Conservation (phyloP, 1,140 invertebrate species). For the Hesperophylax magnus region DNA sequence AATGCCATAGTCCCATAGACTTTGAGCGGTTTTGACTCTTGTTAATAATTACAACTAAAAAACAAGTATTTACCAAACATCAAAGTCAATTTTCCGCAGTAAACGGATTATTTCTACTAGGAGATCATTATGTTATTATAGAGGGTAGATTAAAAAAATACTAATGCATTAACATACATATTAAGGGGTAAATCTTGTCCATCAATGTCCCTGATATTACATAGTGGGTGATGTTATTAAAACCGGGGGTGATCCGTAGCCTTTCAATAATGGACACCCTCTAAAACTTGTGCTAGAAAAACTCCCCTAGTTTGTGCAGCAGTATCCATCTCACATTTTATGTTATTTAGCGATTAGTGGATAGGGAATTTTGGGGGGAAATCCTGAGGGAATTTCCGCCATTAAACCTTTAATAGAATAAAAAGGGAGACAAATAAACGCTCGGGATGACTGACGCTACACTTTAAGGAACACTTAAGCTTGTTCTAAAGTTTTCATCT, state of each 20-base stretch:
- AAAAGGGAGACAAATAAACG: slow-evolving; percentile 9
- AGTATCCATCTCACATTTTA: slow-evolving; percentile 46
- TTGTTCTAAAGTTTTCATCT: too few relatives aligned
- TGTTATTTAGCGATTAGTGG: slow-evolving; percentile 52
- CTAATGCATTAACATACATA: not conserved
- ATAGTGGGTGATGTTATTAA: not conserved
- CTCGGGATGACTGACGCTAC: not conserved
- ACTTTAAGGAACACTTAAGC: not conserved
- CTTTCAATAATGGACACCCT: slow-evolving; percentile 28
- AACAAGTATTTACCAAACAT: too few relatives aligned
- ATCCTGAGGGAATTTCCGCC: not conserved
- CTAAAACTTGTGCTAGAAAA: not conserved
- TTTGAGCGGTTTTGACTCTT: too few relatives aligned
- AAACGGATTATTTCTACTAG: too few relatives aligned
- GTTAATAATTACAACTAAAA: too few relatives aligned
- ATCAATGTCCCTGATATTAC: too few relatives aligned
- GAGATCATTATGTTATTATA: too few relatives aligned
- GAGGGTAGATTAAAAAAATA: too few relatives aligned
- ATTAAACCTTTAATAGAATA: slow-evolving; percentile 23
- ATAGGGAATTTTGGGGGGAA: not conserved
- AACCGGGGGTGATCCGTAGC: not conserved
- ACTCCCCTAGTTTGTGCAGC: not conserved
- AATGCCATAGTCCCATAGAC: too few relatives aligned
- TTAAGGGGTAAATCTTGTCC: too few relatives aligned
- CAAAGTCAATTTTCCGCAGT: too few relatives aligned